A percentile compares a stretch with the other conserved stretches of the same genome.
These are phyloP conservation scores for Tangara arthus DNA, from an alignment of 2,797 vertebrate species.

Conservation along the genomic window DNA sequence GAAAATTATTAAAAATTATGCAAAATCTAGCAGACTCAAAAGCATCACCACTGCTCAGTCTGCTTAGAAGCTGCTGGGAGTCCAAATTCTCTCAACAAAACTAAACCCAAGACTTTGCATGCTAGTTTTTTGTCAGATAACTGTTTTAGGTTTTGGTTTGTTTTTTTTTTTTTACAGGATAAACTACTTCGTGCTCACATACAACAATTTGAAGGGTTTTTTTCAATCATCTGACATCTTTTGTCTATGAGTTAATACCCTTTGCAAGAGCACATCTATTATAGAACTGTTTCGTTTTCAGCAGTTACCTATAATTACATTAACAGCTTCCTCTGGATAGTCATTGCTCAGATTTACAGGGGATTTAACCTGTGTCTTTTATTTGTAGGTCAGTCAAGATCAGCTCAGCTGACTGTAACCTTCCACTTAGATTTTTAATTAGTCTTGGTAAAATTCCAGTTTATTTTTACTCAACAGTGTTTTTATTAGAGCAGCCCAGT, in stretches of 20 bases:
- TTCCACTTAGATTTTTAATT: not conserved
- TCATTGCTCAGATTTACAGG: not conserved
- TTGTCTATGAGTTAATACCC: not conserved
- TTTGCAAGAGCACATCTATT: not conserved
- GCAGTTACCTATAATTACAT: not conserved
- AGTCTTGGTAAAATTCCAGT: not conserved
- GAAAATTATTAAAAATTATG: not conserved
- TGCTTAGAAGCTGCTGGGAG: not conserved
- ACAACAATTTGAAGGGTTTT: not conserved
- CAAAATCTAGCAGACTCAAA: not conserved
- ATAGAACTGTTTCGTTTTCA: not conserved
- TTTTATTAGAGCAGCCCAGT: not conserved
- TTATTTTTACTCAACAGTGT: not conserved
- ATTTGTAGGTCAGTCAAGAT: not conserved
- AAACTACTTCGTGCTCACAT: rapidly evolving
- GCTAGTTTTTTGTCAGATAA: not conserved
- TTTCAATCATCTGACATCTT: not conserved
- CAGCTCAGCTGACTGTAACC: not conserved
- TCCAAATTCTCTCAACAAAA: not conserved
- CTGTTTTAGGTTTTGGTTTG: not conserved
- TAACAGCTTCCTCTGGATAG: not conserved
- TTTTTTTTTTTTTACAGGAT: not conserved
- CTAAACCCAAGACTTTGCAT: not conserved
- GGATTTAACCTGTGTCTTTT: not conserved
- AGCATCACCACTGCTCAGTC: not conserved